Evolutionary conservation across 2,888 invertebrate genomes (phyloP).

Genomic region (Onthophagus sagittarius): DNA sequence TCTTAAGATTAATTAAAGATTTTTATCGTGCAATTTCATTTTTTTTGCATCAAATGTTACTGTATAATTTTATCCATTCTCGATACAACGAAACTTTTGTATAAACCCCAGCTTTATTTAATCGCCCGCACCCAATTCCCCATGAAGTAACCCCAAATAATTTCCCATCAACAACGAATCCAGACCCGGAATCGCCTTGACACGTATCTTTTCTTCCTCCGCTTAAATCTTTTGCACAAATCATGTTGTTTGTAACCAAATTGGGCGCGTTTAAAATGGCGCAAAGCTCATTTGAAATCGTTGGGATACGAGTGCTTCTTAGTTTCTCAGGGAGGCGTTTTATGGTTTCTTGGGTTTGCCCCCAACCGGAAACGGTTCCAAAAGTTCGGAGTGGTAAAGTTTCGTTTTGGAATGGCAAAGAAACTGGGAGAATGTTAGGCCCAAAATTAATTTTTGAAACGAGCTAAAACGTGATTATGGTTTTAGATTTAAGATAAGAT

Average conservation of each 20-base stretch:
- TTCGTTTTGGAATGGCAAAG: constrained; percentile 20
- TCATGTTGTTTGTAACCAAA: constrained; percentile 7
- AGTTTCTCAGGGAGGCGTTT: neutral
- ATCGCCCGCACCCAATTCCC: constrained; percentile 20
- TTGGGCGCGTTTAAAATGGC: neutral
- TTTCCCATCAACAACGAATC: constrained; percentile 16
- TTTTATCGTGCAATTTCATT: neutral
- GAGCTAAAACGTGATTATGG: constrained; percentile 1
- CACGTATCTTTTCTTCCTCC: constrained; percentile 19
- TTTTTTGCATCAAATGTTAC: neutral
- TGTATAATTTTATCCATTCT: neutral
- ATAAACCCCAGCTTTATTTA: constrained; percentile 19
- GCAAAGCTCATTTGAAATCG: neutral
- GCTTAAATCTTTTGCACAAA: constrained; percentile 19
- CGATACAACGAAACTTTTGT: constrained; percentile 14
- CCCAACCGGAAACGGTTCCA: constrained; percentile 17
- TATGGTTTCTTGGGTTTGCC: neutral
- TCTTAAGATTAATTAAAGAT: too few species aligned
- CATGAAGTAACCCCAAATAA: constrained; percentile 21
- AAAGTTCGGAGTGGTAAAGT: neutral
- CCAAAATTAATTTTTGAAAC: constrained; percentile 40
- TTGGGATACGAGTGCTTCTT: neutral
- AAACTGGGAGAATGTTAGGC: constrained; percentile 47
- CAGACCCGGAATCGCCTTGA: constrained; percentile 23
- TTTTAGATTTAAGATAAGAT: neutral